Evolutionary conservation across 2,113 vertebrate species (phyloP).

Genomic region (Athene noctua): DNA sequence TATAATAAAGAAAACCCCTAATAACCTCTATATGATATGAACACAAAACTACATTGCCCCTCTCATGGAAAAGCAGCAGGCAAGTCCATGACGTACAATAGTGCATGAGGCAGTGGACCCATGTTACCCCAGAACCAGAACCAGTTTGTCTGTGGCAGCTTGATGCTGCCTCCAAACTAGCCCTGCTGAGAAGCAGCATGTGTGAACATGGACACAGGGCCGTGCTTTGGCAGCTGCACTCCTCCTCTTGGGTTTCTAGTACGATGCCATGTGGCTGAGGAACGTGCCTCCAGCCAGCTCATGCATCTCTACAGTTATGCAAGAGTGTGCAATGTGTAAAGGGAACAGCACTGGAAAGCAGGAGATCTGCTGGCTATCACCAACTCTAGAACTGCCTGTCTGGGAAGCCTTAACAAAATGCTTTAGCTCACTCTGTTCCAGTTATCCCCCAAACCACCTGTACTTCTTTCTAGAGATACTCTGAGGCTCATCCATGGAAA

Average conservation of each 20-base stretch:
- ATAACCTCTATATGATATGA: background rate
- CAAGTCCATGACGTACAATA: background rate
- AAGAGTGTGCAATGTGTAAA: accelerated
- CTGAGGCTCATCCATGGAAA: background rate
- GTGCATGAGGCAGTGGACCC: background rate
- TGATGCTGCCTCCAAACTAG: background rate
- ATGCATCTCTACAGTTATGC: accelerated
- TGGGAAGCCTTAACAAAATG: background rate
- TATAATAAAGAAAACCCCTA: background rate
- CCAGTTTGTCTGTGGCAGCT: background rate
- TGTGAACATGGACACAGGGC: background rate
- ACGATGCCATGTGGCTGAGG: accelerated
- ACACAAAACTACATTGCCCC: background rate
- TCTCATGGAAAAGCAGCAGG: background rate
- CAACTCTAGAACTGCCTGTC: background rate
- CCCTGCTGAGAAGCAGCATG: background rate
- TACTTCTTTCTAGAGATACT: background rate
- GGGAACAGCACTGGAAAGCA: background rate
- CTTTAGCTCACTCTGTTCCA: background rate
- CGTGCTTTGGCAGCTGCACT: background rate
- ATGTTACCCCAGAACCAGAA: background rate
- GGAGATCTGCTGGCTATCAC: background rate
- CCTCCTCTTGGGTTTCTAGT: background rate
- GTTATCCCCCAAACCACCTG: background rate
- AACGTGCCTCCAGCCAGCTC: background rate